These are phyloP conservation scores for Gobiocypris rarus DNA, from an alignment of 2,113 vertebrate genomes.

Conservation along the genomic window DNA sequence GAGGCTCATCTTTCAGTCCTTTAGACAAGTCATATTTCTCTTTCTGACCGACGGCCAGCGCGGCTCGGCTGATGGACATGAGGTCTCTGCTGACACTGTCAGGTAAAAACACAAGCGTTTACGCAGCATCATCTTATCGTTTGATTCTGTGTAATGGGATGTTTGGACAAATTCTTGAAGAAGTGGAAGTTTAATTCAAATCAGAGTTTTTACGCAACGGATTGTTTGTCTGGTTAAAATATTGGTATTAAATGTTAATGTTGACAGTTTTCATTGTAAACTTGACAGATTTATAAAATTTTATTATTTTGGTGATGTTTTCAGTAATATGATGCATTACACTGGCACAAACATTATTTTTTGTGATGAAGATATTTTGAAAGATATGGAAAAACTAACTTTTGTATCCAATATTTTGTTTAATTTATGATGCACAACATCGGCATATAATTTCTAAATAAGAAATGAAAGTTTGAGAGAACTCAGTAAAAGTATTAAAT, in stretches of 20 bases:
- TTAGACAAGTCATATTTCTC: not conserved
- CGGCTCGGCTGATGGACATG: not conserved
- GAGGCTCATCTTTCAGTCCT: not conserved
- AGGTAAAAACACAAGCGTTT: slow-evolving; percentile 1
- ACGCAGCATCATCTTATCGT: not conserved
- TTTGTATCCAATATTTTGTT: not conserved
- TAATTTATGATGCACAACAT: not conserved
- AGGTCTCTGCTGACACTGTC: not conserved
- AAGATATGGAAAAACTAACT: not conserved
- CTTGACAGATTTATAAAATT: not conserved
- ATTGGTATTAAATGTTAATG: not conserved
- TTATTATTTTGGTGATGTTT: not conserved
- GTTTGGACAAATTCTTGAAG: not conserved
- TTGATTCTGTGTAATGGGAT: not conserved
- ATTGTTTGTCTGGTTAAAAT: not conserved
- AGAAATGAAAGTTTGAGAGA: not conserved
- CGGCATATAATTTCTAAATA: not conserved
- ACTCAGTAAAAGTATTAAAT: not conserved
- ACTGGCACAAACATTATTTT: no score
- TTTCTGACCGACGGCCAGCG: not conserved
- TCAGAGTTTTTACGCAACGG: not conserved
- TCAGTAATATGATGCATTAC: not conserved
- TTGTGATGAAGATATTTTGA: not conserved
- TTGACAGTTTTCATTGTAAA: not conserved
- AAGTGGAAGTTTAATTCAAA: not conserved